Evolutionary conservation across 2,888 invertebrate species (phyloP), one percentile per base, ranked within the genome.

Genomic region (Colostygia pectinataria): DNA sequence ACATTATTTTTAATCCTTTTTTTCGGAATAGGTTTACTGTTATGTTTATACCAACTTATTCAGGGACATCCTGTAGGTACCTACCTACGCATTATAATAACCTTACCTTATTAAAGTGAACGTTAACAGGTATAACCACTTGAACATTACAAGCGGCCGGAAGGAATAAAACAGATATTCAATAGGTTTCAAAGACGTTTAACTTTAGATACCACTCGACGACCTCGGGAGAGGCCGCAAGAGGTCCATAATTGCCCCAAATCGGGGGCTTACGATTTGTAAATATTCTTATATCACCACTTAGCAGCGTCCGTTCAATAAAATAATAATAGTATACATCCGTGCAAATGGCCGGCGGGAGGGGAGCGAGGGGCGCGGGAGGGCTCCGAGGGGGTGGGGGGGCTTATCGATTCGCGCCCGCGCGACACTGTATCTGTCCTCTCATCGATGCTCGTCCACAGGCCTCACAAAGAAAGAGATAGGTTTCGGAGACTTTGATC

Each of bases 401-500:
- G 60, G 76, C 72, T 69, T 83, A 86, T 88, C 84, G 89, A 88
- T 89, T 85, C 83, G 85, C 88, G 89, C 88, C 83, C 83, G 88
- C 90, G 89, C 91, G 86, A 85, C 84, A 82, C 77, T 81, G 88
- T 90, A 89, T 89, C 89, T 88, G 82, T 88, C 84, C 85, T 89
- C 89, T 89, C 89, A 85, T 89, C 89, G 89, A 87, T 80, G 85
- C 86, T 82, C 87, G 86, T 72, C 84, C 73, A 82, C 82, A 71
- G 79, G 84, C 87, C 85, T 76, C 88, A 90, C 89, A 90, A 88
- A 89, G 89, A 90, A 89, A 90, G 89, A 90, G 90, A 90, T 90
- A 88, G 90, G 88, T 89, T 89, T 88, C 89, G 86, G 83, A 83
- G 88, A 87, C 87, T 89, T 88, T 89, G 90, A 89, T 88, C 89